phyloP scores from a whole-genome alignment of 2,113 vertebrate genomes.

The Dasyurus viverrinus region DNA sequence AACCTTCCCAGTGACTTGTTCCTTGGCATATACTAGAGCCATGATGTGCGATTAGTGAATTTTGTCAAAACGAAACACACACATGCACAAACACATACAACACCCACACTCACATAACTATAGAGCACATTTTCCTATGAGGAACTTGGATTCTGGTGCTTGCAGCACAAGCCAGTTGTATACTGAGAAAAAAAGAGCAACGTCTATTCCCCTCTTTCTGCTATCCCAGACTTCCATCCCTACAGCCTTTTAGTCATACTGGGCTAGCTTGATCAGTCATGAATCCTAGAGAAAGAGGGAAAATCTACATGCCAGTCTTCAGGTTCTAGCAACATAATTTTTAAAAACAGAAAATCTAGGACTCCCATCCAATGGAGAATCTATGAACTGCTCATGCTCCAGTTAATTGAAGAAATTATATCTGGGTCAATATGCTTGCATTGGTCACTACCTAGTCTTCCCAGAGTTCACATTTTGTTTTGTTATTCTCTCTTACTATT shows the following conservation, averaged over 20 bases:
- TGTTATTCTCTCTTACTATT: not conserved
- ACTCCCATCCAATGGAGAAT: constrained; percentile 30
- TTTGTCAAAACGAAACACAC: not conserved
- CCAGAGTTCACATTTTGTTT: not conserved
- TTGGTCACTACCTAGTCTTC: not conserved
- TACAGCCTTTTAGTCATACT: constrained; percentile 39
- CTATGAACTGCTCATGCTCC: constrained; percentile 4
- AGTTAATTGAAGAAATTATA: constrained; percentile 30
- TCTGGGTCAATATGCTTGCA: constrained; percentile 10
- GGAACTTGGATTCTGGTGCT: constrained; percentile 35
- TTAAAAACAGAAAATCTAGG: not conserved
- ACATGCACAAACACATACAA: no score
- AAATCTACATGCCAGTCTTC: not conserved
- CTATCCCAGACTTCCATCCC: not conserved
- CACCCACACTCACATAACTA: not conserved
- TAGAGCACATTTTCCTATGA: constrained; percentile 38
- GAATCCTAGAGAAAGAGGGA: constrained; percentile 29
- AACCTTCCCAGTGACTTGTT: not conserved
- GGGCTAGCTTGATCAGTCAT: constrained; percentile 1
- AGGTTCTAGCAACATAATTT: constrained; percentile 16
- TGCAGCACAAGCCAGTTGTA: not conserved
- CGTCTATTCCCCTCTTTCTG: not conserved
- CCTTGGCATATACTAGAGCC: constrained; percentile 16
- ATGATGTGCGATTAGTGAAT: constrained; percentile 4
- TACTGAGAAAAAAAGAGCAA: constrained; percentile 37